A percentile compares a stretch with the other conserved stretches of the same genome.
phyloP scores from a whole-genome alignment of 1,140 invertebrate genomes.

The Tenebrio molitor region DNA sequence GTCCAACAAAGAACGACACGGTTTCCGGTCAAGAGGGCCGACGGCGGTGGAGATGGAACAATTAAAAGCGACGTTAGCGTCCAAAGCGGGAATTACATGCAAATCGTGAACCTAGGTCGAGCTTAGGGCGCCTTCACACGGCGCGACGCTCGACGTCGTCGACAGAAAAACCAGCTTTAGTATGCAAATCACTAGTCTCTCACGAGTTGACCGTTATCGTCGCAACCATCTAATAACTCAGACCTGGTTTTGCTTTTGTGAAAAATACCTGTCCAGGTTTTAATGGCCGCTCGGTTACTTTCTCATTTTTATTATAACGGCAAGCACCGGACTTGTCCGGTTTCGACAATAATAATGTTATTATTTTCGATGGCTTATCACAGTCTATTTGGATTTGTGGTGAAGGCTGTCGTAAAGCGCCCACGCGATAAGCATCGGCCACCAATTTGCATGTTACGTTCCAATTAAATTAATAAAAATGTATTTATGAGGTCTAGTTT shows the following conservation, averaged over 20 bases:
- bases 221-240: constrained; percentile 50
- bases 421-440: constrained; percentile 24
- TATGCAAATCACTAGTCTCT: not conserved
- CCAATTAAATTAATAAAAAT: constrained; percentile 41
- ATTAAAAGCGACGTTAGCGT: constrained; percentile 58
- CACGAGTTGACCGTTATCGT: constrained; percentile 45
- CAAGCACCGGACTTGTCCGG: not conserved
- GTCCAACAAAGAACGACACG: constrained; percentile 57
- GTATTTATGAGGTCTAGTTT: constrained; percentile 35
- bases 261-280: constrained; percentile 40
- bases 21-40: constrained; percentile 59
- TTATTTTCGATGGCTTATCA: constrained; percentile 23
- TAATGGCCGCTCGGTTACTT: constrained; percentile 14
- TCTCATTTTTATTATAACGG: constrained; percentile 12
- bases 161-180: not conserved
- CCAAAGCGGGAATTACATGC: constrained; percentile 56
- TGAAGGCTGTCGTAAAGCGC: constrained; percentile 23
- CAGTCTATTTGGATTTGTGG: constrained; percentile 31
- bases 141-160: not conserved
- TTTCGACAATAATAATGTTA: constrained; percentile 35
- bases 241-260: constrained; percentile 45
- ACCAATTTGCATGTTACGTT: constrained; percentile 30
- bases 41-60: constrained; percentile 47
- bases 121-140: not conserved
- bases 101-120: constrained; percentile 49